Conservation (phyloP, 2,797 vertebrate genomes). For the Diceros bicornis region DNA sequence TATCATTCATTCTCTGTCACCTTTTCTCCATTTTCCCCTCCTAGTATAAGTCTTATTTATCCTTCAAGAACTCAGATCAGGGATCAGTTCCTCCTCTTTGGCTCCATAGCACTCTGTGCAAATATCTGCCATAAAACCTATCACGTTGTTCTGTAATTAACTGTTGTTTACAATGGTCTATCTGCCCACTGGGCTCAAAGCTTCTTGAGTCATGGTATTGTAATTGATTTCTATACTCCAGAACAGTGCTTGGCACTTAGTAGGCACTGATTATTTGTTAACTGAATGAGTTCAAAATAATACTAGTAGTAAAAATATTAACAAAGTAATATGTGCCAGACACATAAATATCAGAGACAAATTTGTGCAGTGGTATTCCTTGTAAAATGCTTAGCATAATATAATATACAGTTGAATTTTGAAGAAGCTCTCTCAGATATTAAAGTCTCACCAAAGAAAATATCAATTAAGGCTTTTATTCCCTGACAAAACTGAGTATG, state of each 20-base stretch:
- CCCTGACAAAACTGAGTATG: conserved; percentile 53
- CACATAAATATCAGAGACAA: conserved; percentile 14
- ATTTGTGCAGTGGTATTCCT: conserved; percentile 25
- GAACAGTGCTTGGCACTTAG: neutral
- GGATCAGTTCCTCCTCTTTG: neutral
- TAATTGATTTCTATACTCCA: neutral
- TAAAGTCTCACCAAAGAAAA: conserved; percentile 51
- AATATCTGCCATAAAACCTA: conserved; percentile 22
- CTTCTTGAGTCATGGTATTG: neutral
- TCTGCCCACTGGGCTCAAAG: neutral
- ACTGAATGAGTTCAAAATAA: conserved; percentile 31
- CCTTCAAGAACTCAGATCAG: conserved; percentile 38
- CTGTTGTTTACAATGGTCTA: neutral
- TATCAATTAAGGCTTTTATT: conserved; percentile 59
- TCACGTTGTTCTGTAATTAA: conserved; percentile 16
- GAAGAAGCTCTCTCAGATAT: conserved; percentile 6
- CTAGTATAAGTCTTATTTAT: neutral
- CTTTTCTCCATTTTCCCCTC: conserved; percentile 26
- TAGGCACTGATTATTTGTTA: neutral
- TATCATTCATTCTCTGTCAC: neutral
- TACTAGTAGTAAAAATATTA: conserved; percentile 48
- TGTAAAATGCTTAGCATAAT: neutral
- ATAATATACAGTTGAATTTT: conserved; percentile 13
- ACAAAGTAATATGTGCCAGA: neutral
- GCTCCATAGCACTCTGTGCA: neutral